Base-by-base conservation (phyloP, 2,113 vertebrate genomes). In the Lagenorhynchus albirostris region DNA sequence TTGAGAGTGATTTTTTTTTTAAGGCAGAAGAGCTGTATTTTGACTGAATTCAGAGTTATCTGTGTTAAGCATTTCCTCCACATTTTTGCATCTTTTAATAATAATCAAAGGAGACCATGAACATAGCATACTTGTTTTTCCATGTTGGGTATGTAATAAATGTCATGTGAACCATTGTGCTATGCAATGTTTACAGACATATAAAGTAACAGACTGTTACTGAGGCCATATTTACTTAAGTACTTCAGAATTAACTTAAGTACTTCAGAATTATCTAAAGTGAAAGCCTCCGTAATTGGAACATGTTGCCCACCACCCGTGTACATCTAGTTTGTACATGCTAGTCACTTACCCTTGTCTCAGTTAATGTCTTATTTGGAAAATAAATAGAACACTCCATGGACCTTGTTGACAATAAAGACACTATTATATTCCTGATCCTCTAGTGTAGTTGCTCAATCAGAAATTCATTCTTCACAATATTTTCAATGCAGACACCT, bases 141-240 rank as follows among this genome's bases (percentile, higher is more conserved):
- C 94, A 91, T 89, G 82, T 96, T 94, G 12, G 36, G 67, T 96
- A 85, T 96, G 80, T 97, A 97, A 98, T 97, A 94, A 73, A 95
- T 98, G 85, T 96, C 70, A 77, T 89, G 92, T 95, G 94, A 97
- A 92, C 97, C 50, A 73, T 71, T 96, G 96, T 81, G 82, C 96
- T 97, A 47, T 10, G 23, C 95, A 96, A 97, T 79, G 23, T 95
- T 93, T 95, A 91, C 74, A 97, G 96, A 95, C 65, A 81, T 91
- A 77, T 60, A 91, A 89, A 98, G 91, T 63, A 97, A 82, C 74
- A 95, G 89, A 96, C 87, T 80, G 82, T 95, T 98, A 96, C 95
- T 94, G 92, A 95, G 73, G 89, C 91, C 89, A 96, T 97, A 95
- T 97, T 97, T 71, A 81, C 91, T 93, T 97, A 95, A 97, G 70